Base-by-base conservation (phyloP, 2,113 vertebrate genomes). In the Hemichromis elongatus region DNA sequence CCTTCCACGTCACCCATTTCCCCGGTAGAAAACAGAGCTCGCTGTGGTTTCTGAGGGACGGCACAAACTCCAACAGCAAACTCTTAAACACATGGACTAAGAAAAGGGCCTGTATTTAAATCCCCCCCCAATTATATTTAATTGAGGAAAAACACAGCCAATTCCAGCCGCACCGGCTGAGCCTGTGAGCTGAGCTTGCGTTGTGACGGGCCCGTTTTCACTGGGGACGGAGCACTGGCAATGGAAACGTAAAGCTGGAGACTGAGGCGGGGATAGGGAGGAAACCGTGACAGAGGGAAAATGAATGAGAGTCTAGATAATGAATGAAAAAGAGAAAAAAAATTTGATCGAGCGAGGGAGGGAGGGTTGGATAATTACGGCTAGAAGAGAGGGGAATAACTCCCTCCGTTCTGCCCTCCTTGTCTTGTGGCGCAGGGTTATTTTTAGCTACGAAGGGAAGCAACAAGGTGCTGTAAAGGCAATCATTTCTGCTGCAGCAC, bases 361-460 rank as follows among this genome's bases (percentile, higher is more conserved):
- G 53, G 83, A 88, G 82, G 85, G 83, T 40, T 80, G 81, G 84
- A 88, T 90, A 89, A 88, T 83, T 86, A 92, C 2, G 10, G 30
- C 30, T 35, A 63, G 59, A 33, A 63, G 10, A 18, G 59, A 63
- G 30, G 59, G 57, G 59, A 63, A 63, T 63, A 35, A 63, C 86
- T 90, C 79, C 63, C 86, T 86, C 88, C 61, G 14, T 83, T 81
- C 84, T 77, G 79, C 75, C 92, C 89, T 85, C 86, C 89, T 91
- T 85, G 89, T 92, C 83, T 95, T 89, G 90, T 85, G 82, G 86
- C 88, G 89, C 90, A 89, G 86, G 85, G 93, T 91, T 96, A 96
- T 96, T 96, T 96, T 96, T 95, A 96, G 92, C 87, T 59, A 66
- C 87, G 70, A 90, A 79, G 73, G 86, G 91, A 90, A 95, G 95